Evolutionary conservation across 2,888 invertebrate genomes (phyloP).

Genomic region (Mythimna vitellina): DNA sequence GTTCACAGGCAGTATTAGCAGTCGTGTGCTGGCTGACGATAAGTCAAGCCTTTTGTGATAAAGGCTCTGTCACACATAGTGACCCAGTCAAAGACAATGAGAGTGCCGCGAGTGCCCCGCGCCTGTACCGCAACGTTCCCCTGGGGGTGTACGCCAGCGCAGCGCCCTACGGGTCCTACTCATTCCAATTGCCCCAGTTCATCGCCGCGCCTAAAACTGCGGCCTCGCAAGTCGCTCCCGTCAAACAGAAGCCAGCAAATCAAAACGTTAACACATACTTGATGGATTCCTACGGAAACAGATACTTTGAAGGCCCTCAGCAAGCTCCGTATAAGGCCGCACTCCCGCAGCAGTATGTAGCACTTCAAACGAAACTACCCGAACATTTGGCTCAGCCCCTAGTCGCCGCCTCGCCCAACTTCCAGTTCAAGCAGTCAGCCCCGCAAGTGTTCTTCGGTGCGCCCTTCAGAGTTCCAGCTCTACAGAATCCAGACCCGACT

Average conservation of each 20-base stretch:
- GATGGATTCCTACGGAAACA: constrained; percentile 86
- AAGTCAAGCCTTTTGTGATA: constrained; percentile 69
- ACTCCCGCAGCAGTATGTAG: constrained; percentile 83
- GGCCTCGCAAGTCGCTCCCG: constrained; percentile 74
- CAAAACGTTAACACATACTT: constrained; percentile 78
- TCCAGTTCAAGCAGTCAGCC: constrained; percentile 75
- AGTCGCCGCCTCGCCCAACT: constrained; percentile 75
- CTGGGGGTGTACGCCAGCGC: constrained; percentile 82
- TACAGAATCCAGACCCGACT: constrained; percentile 73
- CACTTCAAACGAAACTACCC: constrained; percentile 81
- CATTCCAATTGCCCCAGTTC: constrained; percentile 79
- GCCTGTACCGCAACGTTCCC: constrained; percentile 79
- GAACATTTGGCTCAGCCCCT: constrained; percentile 84
- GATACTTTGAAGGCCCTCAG: constrained; percentile 79
- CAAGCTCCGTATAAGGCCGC: constrained; percentile 77
- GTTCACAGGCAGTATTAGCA: constrained; percentile 79
- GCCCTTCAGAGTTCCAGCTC: constrained; percentile 74
- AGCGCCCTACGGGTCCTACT: constrained; percentile 81
- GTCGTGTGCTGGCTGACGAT: constrained; percentile 78
- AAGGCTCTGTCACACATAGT: constrained; percentile 67
- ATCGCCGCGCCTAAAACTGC: constrained; percentile 72
- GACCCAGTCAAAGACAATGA: constrained; percentile 73
- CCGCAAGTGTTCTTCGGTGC: constrained; percentile 77
- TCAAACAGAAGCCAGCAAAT: constrained; percentile 75
- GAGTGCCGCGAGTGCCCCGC: constrained; percentile 80